Evolutionary conservation across 2,113 vertebrate species (phyloP).

Genomic region (Siniperca knerii): DNA sequence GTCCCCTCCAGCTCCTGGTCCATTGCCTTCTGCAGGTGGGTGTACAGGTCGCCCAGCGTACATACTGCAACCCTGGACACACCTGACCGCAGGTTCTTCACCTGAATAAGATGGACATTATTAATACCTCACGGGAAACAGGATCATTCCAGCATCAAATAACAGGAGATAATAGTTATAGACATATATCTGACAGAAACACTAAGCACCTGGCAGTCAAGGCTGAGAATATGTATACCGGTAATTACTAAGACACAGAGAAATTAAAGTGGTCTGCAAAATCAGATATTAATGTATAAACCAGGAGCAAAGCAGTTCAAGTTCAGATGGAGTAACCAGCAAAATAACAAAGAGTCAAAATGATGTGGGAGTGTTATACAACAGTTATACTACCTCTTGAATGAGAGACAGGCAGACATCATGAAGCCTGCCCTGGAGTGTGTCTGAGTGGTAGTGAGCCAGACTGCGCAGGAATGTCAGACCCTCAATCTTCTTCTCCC

Average conservation of each 20-base stretch:
- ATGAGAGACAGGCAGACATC: constrained; percentile 90
- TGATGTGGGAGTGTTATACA: constrained; percentile 11
- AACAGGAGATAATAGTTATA: not conserved
- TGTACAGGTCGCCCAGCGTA: constrained; percentile 92
- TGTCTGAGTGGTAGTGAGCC: constrained; percentile 88
- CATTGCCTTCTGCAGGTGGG: constrained; percentile 91
- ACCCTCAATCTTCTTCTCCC: constrained; percentile 98
- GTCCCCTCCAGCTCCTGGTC: constrained; percentile 94
- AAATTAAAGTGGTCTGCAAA: not conserved
- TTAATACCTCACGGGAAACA: not conserved
- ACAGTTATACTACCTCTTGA: constrained; percentile 88
- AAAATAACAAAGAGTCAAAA: not conserved
- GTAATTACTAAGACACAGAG: not conserved
- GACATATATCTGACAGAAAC: not conserved
- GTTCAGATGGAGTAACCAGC: not conserved
- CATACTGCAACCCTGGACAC: constrained; percentile 94
- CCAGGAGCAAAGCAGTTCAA: not conserved
- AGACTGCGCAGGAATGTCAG: constrained; percentile 89
- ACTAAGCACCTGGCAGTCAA: not conserved
- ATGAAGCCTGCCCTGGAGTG: constrained; percentile 88
- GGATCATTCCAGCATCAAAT: not conserved
- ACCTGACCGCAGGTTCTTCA: constrained; percentile 96
- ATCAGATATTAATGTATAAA: not conserved
- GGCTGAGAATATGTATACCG: not conserved
- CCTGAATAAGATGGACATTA: constrained; percentile 78